Evolutionary conservation across 2,797 vertebrate genomes (phyloP).

Genomic region (Thalassophryne amazonica): DNA sequence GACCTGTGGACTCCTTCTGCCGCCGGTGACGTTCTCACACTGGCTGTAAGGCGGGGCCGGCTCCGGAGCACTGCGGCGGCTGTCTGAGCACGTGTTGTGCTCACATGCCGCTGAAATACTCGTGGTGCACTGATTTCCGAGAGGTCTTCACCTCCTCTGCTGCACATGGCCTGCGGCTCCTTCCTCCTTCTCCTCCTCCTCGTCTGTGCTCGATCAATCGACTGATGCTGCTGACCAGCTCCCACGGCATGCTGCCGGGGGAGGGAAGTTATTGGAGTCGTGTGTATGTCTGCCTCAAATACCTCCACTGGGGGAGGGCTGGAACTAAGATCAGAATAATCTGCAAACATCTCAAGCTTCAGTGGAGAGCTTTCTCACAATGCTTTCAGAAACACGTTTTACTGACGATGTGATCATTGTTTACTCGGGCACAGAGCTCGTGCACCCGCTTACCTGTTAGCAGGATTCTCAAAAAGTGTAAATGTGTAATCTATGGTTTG

Average conservation of each 20-base stretch:
- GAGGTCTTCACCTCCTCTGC: constrained; percentile 75
- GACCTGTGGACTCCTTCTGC: too few relatives aligned
- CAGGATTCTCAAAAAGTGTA: too few relatives aligned
- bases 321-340: constrained; percentile 27
- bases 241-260: constrained; percentile 60
- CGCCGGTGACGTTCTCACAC: constrained; percentile 10
- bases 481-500: too few relatives aligned
- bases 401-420: too few relatives aligned
- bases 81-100: constrained; percentile 51
- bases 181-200: constrained; percentile 56
- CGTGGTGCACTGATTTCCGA: constrained; percentile 76
- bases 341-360: constrained; percentile 1
- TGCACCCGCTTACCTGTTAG: too few relatives aligned
- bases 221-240: constrained; percentile 64
- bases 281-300: constrained; percentile 40
- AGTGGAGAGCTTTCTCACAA: constrained; percentile 6
- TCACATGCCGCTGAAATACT: constrained; percentile 53
- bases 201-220: constrained; percentile 67
- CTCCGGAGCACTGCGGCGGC: constrained; percentile 43
- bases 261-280: constrained; percentile 61
- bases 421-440: too few relatives aligned
- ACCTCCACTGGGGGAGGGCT: constrained; percentile 15
- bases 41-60: constrained; percentile 15
- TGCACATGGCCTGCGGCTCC: constrained; percentile 75
- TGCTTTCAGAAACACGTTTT: too few relatives aligned